Conservation (phyloP, 2,888 invertebrate genomes). For the Spilosoma lubricipeda region DNA sequence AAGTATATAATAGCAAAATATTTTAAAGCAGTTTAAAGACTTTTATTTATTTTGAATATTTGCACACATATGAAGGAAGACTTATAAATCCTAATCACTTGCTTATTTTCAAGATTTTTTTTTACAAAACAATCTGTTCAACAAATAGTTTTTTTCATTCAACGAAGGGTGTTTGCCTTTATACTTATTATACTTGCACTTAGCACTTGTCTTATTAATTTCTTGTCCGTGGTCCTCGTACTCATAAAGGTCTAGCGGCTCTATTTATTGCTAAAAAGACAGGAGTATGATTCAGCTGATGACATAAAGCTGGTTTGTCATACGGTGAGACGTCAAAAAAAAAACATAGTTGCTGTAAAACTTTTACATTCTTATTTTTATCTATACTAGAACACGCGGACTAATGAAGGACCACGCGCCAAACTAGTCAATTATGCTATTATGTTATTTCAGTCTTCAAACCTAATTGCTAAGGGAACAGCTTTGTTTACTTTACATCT, state of each 20-base stretch:
- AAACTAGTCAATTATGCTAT: conserved; percentile 63
- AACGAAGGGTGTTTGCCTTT: too few relatives aligned
- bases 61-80: too few relatives aligned
- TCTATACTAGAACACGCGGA: conserved; percentile 38
- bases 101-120: too few relatives aligned
- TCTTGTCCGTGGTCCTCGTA: neutral
- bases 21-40: too few relatives aligned
- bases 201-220: too few relatives aligned
- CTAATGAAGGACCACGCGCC: conserved; percentile 63
- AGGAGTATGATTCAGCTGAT: neutral
- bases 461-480: conserved; percentile 58
- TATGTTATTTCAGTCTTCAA: conserved; percentile 53
- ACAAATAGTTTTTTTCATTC: too few relatives aligned
- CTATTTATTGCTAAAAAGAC: neutral
- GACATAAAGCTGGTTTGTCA: neutral
- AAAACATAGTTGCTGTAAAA: neutral
- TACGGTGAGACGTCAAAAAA: neutral
- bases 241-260: neutral
- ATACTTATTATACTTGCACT: too few relatives aligned
- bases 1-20: neutral
- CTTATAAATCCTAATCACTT: too few relatives aligned
- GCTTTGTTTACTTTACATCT: conserved; percentile 64
- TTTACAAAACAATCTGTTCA: too few relatives aligned
- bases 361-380: neutral
- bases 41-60: too few relatives aligned